Evolutionary conservation across 1,140 invertebrate species (phyloP).

Genomic region (Colletes latitarsis): DNA sequence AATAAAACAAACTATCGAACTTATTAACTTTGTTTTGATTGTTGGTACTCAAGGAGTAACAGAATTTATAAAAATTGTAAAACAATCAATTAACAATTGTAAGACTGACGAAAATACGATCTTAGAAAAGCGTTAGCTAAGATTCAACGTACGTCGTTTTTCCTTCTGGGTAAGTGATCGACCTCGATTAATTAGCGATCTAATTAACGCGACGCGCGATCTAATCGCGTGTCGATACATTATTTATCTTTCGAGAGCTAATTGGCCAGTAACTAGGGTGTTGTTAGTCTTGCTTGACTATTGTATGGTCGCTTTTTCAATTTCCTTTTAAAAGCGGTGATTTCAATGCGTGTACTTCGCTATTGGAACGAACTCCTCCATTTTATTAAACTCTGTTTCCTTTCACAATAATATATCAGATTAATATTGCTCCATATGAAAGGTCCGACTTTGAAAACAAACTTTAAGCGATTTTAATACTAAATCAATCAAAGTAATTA

Average conservation of each 20-base stretch:
- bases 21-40: too few species aligned
- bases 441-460: too few species aligned
- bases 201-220: constrained; percentile 69
- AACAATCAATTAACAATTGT: neutral
- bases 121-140: neutral
- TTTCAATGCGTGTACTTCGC: neutral
- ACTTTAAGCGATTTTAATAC: too few species aligned
- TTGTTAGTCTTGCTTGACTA: constrained; percentile 8
- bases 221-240: constrained; percentile 62
- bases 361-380: too few species aligned
- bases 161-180: constrained; percentile 9
- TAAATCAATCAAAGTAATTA: too few species aligned
- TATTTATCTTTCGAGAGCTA: constrained; percentile 66
- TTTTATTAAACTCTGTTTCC: too few species aligned
- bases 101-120: neutral
- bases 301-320: constrained; percentile 7
- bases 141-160: constrained; percentile 18
- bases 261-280: constrained; percentile 63
- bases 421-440: too few species aligned
- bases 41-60: too few species aligned
- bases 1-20: too few species aligned
- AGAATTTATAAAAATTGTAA: neutral
- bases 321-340: constrained; percentile 36
- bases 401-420: too few species aligned
- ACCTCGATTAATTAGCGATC: constrained; percentile 62